These are phyloP conservation scores for Chrysotoxum bicinctum DNA, from an alignment of 2,888 invertebrate species.

Conservation along the genomic window DNA sequence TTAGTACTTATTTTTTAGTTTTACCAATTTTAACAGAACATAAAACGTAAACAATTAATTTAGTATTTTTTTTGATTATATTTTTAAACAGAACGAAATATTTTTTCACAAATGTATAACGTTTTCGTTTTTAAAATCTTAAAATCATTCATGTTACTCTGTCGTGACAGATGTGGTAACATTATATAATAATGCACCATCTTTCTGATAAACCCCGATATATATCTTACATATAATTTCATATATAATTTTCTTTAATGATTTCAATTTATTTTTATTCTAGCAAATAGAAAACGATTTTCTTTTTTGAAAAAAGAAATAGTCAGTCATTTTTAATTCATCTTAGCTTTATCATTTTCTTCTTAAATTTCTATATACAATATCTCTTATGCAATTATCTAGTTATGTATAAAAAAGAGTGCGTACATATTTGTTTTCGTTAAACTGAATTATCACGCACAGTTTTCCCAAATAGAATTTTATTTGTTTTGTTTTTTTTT, in stretches of 20 bases:
- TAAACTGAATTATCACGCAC: conserved; percentile 54
- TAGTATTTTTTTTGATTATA: conserved; percentile 15
- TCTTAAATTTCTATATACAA: conserved; percentile 67
- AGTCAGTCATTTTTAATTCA: conserved; percentile 69
- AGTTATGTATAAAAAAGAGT: conserved; percentile 68
- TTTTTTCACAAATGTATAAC: conserved; percentile 36
- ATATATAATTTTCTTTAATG: conserved; percentile 60
- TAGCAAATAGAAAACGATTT: conserved; percentile 70
- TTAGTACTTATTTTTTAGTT: conserved; percentile 4
- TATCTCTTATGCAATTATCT: conserved; percentile 72
- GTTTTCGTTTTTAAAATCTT: conserved; percentile 8
- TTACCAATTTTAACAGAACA: conserved; percentile 53
- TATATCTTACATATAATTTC: conserved; percentile 53
- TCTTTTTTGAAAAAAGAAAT: conserved; percentile 53
- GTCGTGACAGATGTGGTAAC: conserved; percentile 60
- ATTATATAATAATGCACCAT: conserved; percentile 71
- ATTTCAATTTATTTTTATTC: conserved; percentile 65
- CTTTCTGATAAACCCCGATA: conserved; percentile 68
- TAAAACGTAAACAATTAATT: conserved; percentile 50
- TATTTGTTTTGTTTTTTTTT: conserved; percentile 11
- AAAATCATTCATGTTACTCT: conserved; percentile 60
- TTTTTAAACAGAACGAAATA: conserved; percentile 27
- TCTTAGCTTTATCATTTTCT: conserved; percentile 64
- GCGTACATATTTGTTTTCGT: conserved; percentile 41
- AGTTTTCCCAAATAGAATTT: conserved; percentile 50